These are phyloP conservation scores for Hartigia nigra DNA, from an alignment of 2,888 invertebrate species.

Conservation along the genomic window DNA sequence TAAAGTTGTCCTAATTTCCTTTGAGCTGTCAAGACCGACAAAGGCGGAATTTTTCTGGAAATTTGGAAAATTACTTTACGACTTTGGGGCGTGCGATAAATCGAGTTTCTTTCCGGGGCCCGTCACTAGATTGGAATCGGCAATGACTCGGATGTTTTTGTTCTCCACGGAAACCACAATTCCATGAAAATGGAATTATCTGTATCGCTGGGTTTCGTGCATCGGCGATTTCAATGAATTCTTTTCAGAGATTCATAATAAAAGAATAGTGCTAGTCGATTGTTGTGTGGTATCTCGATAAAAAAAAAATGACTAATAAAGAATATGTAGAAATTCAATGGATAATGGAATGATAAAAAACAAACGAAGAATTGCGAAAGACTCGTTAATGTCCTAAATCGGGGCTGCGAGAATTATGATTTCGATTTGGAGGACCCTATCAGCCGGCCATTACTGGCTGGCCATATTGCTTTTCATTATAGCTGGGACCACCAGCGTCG, in stretches of 20 bases:
- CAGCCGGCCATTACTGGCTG: conserved; percentile 35
- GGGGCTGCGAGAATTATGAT: conserved; percentile 27
- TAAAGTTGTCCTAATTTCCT: not conserved
- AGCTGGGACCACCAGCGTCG: conserved; percentile 57
- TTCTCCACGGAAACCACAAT: not conserved
- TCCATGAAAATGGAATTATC: not conserved
- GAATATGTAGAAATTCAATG: not conserved
- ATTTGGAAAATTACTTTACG: not conserved
- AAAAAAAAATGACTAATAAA: not conserved
- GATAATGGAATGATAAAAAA: not conserved
- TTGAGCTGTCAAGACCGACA: not conserved
- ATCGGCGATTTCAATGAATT: not conserved
- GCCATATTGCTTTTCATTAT: conserved; percentile 58
- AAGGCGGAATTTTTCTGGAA: conserved; percentile 1
- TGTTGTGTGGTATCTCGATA: not conserved
- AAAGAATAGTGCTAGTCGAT: not conserved
- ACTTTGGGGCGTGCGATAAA: not conserved
- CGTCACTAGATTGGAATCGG: not conserved
- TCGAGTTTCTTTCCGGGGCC: not conserved
- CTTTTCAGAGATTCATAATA: not conserved
- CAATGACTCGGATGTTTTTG: not conserved
- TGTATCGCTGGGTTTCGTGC: not conserved
- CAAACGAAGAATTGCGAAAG: not conserved
- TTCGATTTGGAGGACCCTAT: conserved; percentile 37
- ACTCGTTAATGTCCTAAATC: not conserved